These are phyloP conservation scores for Chalcis sispes DNA, from an alignment of 2,888 invertebrate species.

Conservation along the genomic window DNA sequence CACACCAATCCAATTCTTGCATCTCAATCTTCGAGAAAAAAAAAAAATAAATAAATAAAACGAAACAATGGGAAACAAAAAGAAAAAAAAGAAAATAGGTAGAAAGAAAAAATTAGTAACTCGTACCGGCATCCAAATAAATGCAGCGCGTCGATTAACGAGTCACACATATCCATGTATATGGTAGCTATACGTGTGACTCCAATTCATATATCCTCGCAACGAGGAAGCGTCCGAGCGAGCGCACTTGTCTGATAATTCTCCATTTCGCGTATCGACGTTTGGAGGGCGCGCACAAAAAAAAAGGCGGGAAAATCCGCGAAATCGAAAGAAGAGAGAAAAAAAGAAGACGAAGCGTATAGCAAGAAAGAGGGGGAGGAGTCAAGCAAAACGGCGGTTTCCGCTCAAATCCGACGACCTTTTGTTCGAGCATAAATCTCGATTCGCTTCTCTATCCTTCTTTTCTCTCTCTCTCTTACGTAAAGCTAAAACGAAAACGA, in stretches of 20 bases:
- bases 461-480: no score
- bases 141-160: background rate
- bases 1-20: slow-evolving; percentile 18
- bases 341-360: no score
- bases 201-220: no score
- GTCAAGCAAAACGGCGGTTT: background rate
- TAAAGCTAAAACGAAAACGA: background rate
- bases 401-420: background rate
- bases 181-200: no score
- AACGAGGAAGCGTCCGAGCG: no score
- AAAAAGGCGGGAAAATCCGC: background rate
- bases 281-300: background rate
- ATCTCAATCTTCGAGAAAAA: background rate
- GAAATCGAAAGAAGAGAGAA: no score
- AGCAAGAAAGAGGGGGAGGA: background rate
- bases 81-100: background rate
- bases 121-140: background rate
- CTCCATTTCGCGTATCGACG: slow-evolving; percentile 1
- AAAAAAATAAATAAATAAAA: background rate
- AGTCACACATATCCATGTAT: no score
- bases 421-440: slow-evolving; percentile 8
- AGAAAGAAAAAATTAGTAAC: background rate
- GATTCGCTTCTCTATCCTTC: background rate
- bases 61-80: background rate
- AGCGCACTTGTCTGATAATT: slow-evolving; percentile 8